Base-by-base conservation (phyloP, 2,888 invertebrate species). In the Leptinotarsa juncta region DNA sequence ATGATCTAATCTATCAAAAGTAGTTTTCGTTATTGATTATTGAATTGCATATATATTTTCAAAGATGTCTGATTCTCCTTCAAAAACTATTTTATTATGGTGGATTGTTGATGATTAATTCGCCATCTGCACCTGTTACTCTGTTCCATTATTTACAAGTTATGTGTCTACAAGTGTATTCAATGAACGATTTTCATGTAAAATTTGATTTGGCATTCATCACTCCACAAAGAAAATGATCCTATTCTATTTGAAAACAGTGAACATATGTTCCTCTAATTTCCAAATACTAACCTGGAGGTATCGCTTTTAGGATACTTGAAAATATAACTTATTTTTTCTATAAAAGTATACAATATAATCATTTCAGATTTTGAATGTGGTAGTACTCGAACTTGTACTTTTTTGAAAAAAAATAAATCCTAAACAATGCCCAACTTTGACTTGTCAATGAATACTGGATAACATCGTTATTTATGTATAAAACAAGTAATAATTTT, bases 241-340 rank as follows among this genome's bases (percentile, higher is more conserved):
- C 32, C 10, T 42, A 3, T 42, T 42, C 42, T 42, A 42, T 42
- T 42, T 42, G 42, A 53, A 53, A 53, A 15, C 14, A 71, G 26
- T 65, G 10, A 42, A 42, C 42, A 10, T 42, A 10, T 42, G 10
- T 42, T 42, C 42, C 65, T 20, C 60, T 50, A 67, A 48, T 20
- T 42, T 42, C 42, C 42, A 42, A 42, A 42, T 42, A 42, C 32
- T 65, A 55, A 50, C 50, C 32, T 70, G 51, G 48, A 57, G 60
- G 51, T 48, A 55, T 67, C 55, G 48, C 57, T 65, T 62, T 65
- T 62, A 42, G 55, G 67, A 48, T 71, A 26, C 50, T 15, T 65
- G 60, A 20, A 73, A 18, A 70, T 71, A 78, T 79, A 72, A 80
- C 73, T 80, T 81, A 81, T 81, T 80, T 81, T 81, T 81, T 81